These are phyloP conservation scores for Oxyruncus cristatus DNA, from an alignment of 2,113 vertebrate species.

Conservation along the genomic window DNA sequence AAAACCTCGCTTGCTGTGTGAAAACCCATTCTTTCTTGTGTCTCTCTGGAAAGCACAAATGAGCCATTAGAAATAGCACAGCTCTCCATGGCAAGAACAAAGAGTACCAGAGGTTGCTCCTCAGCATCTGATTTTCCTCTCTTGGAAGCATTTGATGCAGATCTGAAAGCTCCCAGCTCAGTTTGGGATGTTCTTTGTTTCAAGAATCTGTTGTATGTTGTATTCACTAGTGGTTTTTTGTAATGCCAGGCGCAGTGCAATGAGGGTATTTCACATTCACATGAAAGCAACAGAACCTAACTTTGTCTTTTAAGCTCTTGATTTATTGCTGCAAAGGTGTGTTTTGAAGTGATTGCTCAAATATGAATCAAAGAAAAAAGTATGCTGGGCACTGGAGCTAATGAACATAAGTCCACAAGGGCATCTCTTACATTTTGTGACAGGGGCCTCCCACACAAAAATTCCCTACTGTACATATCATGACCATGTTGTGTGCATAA, in stretches of 20 bases:
- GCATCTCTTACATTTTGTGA: too few relatives aligned
- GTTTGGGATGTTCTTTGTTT: background rate
- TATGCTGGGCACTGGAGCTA: background rate
- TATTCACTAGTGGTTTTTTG: background rate
- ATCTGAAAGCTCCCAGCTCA: background rate
- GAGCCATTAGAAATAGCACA: background rate
- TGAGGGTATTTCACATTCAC: background rate
- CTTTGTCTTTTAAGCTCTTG: conserved; percentile 14
- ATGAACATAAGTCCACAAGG: background rate
- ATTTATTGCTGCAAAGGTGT: background rate
- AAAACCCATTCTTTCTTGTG: background rate
- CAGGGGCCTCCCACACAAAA: too few relatives aligned
- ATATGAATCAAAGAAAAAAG: conserved; percentile 4
- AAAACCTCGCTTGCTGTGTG: background rate
- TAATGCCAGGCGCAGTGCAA: background rate
- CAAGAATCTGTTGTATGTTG: background rate
- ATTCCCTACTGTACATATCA: too few relatives aligned
- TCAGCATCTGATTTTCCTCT: background rate
- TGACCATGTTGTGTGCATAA: too few relatives aligned
- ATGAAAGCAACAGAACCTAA: background rate
- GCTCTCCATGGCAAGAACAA: background rate
- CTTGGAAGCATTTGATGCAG: background rate
- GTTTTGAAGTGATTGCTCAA: conserved; percentile 18
- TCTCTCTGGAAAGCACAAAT: background rate
- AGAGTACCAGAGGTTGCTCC: background rate